Evolutionary conservation across 2,888 invertebrate species (phyloP).

Genomic region (Stenurella melanura): DNA sequence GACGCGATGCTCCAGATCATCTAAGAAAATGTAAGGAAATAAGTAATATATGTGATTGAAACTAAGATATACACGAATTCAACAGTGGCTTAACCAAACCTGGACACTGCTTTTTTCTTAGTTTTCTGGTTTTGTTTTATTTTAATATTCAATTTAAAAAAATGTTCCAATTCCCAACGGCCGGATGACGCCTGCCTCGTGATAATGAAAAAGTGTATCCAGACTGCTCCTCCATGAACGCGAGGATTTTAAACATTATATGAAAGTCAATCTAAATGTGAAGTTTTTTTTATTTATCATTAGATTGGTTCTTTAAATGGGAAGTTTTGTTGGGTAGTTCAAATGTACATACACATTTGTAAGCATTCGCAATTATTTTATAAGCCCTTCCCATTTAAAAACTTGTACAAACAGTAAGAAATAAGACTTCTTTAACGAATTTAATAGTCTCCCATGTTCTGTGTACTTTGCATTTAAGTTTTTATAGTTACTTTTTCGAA

Average conservation of each 20-base stretch:
- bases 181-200: too few species aligned
- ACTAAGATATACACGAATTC: too few species aligned
- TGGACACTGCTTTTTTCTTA: too few species aligned
- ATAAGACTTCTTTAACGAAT: constrained; percentile 36
- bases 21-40: too few species aligned
- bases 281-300: constrained; percentile 9
- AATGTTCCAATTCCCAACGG: too few species aligned
- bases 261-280: constrained; percentile 6
- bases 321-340: background rate
- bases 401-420: constrained; percentile 24
- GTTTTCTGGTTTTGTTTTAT: too few species aligned
- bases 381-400: constrained; percentile 17
- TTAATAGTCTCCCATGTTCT: background rate
- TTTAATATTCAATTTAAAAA: too few species aligned
- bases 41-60: too few species aligned
- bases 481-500: background rate
- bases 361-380: background rate
- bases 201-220: constrained; percentile 46
- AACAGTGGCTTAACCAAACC: too few species aligned
- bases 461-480: constrained; percentile 19
- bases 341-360: background rate
- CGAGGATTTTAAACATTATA: constrained; percentile 28
- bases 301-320: constrained; percentile 11
- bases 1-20: too few species aligned
- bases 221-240: constrained; percentile 14